A percentile compares a stretch with the other conserved stretches of the same genome.
Conservation (phyloP, 2,113 vertebrate genomes). For the Paradoxurus hermaphroditus region DNA sequence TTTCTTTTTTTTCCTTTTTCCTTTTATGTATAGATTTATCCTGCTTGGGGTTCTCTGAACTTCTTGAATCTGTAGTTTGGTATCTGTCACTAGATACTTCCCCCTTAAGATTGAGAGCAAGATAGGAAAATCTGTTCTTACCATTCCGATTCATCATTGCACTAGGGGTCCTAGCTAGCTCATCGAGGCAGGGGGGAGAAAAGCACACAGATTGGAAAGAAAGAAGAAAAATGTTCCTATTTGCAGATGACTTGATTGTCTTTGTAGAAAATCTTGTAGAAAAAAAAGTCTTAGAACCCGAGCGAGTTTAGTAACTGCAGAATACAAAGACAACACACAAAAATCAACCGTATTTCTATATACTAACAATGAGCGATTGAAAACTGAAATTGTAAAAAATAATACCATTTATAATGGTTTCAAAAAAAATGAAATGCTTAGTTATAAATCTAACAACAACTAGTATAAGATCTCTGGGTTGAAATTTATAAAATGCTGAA, state of each 20-base stretch:
- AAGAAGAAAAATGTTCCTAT: neutral
- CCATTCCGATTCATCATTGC: neutral
- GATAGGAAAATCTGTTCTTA: neutral
- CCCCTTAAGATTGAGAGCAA: neutral
- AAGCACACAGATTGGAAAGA: neutral
- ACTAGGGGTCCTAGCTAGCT: neutral
- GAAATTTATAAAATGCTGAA: neutral
- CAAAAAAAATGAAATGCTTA: neutral
- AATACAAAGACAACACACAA: neutral
- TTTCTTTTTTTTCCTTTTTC: neutral
- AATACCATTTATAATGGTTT: neutral
- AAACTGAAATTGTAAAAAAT: neutral
- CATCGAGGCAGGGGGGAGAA: neutral
- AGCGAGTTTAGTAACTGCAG: neutral
- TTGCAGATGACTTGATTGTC: neutral
- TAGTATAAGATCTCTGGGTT: neutral
- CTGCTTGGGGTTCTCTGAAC: neutral
- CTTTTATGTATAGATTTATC: neutral
- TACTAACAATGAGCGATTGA: neutral
- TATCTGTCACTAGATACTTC: neutral
- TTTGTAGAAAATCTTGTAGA: neutral
- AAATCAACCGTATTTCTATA: neutral
- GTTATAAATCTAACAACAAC: neutral
- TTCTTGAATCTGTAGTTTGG: neutral
- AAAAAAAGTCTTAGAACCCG: neutral